Conservation (phyloP, 2,888 invertebrate genomes). For the Helleia helle region DNA sequence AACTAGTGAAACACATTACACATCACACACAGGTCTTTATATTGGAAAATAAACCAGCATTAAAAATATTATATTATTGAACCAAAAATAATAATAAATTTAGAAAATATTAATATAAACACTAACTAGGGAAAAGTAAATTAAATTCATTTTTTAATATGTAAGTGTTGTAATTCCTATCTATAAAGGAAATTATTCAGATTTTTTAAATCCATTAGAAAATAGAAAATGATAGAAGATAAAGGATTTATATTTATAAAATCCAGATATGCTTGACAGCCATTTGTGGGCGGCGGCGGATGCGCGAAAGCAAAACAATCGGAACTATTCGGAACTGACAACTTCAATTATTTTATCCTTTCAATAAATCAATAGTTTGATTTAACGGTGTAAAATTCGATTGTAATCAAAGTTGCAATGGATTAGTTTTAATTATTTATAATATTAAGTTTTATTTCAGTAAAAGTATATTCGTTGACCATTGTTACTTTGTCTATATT, state of each 20-base stretch:
- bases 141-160: not conserved
- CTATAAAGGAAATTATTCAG: not conserved
- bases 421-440: too few relatives aligned
- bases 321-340: slow-evolving; percentile 31
- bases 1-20: slow-evolving; percentile 1
- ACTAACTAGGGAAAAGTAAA: not conserved
- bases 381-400: not conserved
- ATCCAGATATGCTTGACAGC: slow-evolving; percentile 35
- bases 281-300: slow-evolving; percentile 49
- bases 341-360: slow-evolving; percentile 22
- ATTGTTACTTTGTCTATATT: too few relatives aligned
- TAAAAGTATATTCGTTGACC: too few relatives aligned
- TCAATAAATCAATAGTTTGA: slow-evolving; percentile 25
- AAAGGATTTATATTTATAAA: not conserved
- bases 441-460: too few relatives aligned
- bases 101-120: not conserved
- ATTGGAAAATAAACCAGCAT: too few relatives aligned
- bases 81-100: too few relatives aligned
- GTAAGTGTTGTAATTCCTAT: not conserved
- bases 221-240: not conserved
- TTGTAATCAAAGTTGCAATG: too few relatives aligned
- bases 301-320: slow-evolving; percentile 46
- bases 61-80: too few relatives aligned
- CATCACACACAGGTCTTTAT: too few relatives aligned
- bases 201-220: not conserved